These are phyloP conservation scores for Andricus curvator DNA, from an alignment of 2,888 invertebrate genomes.

Conservation along the genomic window DNA sequence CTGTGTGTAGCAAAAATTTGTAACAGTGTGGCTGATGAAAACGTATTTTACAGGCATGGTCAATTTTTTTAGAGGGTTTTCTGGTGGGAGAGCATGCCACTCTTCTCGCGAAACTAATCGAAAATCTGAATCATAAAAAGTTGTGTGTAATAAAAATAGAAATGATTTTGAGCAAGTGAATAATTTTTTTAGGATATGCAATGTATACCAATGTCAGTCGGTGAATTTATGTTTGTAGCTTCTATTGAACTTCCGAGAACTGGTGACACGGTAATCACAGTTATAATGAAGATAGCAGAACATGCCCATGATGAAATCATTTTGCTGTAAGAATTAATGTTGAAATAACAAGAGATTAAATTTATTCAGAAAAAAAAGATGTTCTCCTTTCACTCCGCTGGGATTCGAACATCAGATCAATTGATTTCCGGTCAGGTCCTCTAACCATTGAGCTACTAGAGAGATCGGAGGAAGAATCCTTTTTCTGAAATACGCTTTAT, in stretches of 20 bases:
- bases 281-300: background rate
- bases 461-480: no score
- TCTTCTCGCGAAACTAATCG: constrained; percentile 81
- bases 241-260: background rate
- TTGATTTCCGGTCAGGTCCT: no score
- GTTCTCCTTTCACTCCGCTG: no score
- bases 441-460: no score
- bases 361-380: no score
- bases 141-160: background rate
- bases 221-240: no score
- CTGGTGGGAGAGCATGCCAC: constrained; percentile 85
- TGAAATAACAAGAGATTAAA: no score
- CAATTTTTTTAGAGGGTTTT: constrained; percentile 52
- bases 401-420: no score
- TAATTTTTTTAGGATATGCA: background rate
- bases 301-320: background rate
- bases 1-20: constrained; percentile 71
- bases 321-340: background rate
- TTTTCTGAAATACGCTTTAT: no score
- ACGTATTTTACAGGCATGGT: constrained; percentile 70
- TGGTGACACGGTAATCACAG: background rate
- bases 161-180: no score
- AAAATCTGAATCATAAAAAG: constrained; percentile 39
- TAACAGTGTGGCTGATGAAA: constrained; percentile 71
- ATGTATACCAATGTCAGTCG: background rate